phyloP scores from a whole-genome alignment of 2,113 vertebrate genomes.

The Redunca redunca region DNA sequence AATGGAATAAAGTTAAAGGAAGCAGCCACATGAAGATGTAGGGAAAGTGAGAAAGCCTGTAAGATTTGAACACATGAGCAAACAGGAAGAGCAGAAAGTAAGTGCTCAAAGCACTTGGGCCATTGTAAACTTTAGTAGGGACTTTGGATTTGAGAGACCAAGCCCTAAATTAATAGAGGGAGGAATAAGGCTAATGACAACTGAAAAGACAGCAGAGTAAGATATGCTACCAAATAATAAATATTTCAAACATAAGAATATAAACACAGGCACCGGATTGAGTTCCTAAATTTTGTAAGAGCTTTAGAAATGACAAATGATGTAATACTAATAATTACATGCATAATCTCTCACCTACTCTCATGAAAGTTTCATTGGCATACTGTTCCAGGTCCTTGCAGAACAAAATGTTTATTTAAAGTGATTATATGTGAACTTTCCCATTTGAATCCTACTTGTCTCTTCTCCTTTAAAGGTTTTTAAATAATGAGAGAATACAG shows the following conservation, averaged over 20 bases:
- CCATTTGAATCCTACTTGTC: not conserved
- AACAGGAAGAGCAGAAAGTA: not conserved
- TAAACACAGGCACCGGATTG: not conserved
- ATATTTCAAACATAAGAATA: not conserved
- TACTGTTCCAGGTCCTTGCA: not conserved
- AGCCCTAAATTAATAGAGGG: not conserved
- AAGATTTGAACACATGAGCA: not conserved
- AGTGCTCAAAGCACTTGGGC: not conserved
- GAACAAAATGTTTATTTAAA: not conserved
- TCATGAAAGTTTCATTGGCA: not conserved
- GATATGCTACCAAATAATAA: not conserved
- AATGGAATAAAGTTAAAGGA: not conserved
- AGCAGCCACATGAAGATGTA: not conserved
- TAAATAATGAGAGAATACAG: conserved; percentile 25
- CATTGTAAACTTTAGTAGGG: not conserved
- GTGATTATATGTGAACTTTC: not conserved
- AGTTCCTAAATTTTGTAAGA: not conserved
- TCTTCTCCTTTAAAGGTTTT: not conserved
- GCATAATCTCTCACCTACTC: not conserved
- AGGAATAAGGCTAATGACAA: not conserved
- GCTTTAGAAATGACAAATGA: not conserved
- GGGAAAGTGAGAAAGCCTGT: not conserved
- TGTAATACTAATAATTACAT: not conserved
- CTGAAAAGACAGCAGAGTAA: not conserved
- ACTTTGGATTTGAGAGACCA: not conserved